A percentile compares a stretch with the other conserved stretches of the same genome.
phyloP scores from a whole-genome alignment of 2,888 invertebrate genomes.

The Melanostoma mellinum region DNA sequence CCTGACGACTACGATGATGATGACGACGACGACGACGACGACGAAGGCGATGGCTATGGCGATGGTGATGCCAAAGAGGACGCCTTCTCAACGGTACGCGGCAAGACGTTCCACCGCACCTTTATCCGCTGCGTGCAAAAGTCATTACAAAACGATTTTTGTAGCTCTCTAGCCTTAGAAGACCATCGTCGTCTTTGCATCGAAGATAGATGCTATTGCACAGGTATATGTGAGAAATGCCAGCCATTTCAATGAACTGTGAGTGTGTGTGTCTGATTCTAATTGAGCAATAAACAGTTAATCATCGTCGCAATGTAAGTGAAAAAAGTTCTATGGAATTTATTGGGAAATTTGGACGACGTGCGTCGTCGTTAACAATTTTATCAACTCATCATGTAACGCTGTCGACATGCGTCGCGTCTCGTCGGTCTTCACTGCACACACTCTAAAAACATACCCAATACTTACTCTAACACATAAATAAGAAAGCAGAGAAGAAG shows the following conservation, averaged over 20 bases:
- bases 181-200: slow-evolving; percentile 12
- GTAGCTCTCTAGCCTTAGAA: slow-evolving; percentile 31
- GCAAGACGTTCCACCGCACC: slow-evolving; percentile 38
- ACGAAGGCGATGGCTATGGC: slow-evolving; percentile 22
- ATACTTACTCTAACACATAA: neutral
- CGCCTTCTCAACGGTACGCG: slow-evolving; percentile 57
- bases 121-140: slow-evolving; percentile 40
- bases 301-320: slow-evolving; percentile 54
- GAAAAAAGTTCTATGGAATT: slow-evolving; percentile 52
- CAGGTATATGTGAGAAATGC: slow-evolving; percentile 46
- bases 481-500: slow-evolving; percentile 1
- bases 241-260: slow-evolving; percentile 31
- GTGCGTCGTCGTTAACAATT: slow-evolving; percentile 41
- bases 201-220: slow-evolving; percentile 19
- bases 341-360: slow-evolving; percentile 65
- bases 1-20: slow-evolving; percentile 49
- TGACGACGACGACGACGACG: slow-evolving; percentile 7
- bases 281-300: slow-evolving; percentile 72
- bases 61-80: slow-evolving; percentile 31
- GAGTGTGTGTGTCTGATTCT: slow-evolving; percentile 42
- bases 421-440: slow-evolving; percentile 38
- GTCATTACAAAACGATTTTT: slow-evolving; percentile 42
- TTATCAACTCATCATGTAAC: slow-evolving; percentile 37
- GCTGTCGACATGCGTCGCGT: slow-evolving; percentile 14
- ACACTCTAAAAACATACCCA: slow-evolving; percentile 57